Evolutionary conservation across 2,113 vertebrate species (phyloP).

Genomic region (Engraulis encrasicolus): DNA sequence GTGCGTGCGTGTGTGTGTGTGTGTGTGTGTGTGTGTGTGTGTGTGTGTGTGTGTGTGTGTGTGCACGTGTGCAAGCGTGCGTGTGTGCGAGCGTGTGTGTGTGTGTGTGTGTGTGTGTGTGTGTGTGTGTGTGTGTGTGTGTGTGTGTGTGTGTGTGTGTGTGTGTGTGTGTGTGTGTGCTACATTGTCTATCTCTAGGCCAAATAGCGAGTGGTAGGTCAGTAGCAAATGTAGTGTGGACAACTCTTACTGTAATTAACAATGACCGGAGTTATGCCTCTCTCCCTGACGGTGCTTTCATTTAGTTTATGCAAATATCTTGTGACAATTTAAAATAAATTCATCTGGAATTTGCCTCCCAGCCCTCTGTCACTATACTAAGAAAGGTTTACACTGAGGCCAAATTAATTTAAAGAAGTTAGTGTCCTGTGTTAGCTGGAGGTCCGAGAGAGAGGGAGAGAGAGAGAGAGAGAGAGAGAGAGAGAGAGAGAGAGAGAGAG

Average conservation of each 20-base stretch:
- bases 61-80: neutral
- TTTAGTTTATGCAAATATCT: constrained; percentile 68
- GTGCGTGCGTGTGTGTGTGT: neutral
- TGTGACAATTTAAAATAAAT: constrained; percentile 51
- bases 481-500: constrained; percentile 1
- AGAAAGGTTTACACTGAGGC: constrained; percentile 46
- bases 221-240: constrained; percentile 59
- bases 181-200: neutral
- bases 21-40: neutral
- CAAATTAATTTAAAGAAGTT: constrained; percentile 59
- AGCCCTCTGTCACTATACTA: neutral
- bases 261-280: constrained; percentile 50
- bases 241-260: constrained; percentile 59
- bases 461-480: neutral
- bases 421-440: constrained; percentile 30
- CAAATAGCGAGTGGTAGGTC: neutral
- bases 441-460: neutral
- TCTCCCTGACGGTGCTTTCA: constrained; percentile 64
- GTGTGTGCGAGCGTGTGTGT: neutral
- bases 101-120: neutral
- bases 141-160: neutral
- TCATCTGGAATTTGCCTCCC: constrained; percentile 36
- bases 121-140: neutral
- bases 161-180: neutral
- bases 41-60: constrained; percentile 4